Evolutionary conservation across 1,140 invertebrate genomes (phyloP).

Genomic region (Ladona fulva): DNA sequence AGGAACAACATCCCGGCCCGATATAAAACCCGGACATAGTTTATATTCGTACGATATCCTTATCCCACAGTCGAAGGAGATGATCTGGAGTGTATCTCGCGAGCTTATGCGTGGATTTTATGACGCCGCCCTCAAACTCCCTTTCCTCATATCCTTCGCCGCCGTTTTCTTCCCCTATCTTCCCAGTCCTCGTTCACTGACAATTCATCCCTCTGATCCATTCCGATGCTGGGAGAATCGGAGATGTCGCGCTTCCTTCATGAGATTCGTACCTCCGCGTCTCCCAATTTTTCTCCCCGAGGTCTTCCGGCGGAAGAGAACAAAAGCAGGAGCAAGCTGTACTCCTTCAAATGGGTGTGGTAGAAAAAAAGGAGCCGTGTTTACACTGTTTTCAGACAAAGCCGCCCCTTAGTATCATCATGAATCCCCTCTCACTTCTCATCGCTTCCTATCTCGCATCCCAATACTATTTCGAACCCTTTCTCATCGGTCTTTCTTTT

Average conservation of each 20-base stretch:
- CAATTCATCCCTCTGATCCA: background rate
- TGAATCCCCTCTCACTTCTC: background rate
- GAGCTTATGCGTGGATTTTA: background rate
- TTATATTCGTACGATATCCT: background rate
- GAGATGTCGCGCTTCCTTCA: no score
- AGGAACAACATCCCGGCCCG: background rate
- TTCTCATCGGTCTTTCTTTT: no score
- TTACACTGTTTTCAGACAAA: background rate
- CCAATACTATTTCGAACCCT: no score
- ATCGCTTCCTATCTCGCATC: background rate
- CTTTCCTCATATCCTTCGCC: background rate
- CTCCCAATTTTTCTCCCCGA: no score
- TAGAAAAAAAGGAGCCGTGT: background rate
- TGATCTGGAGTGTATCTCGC: slow-evolving; percentile 2
- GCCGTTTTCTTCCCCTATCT: background rate
- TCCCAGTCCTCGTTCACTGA: background rate
- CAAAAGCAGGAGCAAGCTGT: no score
- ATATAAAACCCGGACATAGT: slow-evolving; percentile 1
- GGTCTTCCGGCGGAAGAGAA: no score
- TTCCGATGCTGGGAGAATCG: no score
- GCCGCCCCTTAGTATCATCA: background rate
- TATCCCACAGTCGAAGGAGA: background rate
- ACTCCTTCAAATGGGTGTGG: background rate
- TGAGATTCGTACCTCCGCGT: no score
- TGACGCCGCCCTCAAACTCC: background rate